Evolutionary conservation across 2,113 vertebrate species (phyloP), one percentile per base, ranked within the genome.

Genomic region (Brachyistius frenatus): DNA sequence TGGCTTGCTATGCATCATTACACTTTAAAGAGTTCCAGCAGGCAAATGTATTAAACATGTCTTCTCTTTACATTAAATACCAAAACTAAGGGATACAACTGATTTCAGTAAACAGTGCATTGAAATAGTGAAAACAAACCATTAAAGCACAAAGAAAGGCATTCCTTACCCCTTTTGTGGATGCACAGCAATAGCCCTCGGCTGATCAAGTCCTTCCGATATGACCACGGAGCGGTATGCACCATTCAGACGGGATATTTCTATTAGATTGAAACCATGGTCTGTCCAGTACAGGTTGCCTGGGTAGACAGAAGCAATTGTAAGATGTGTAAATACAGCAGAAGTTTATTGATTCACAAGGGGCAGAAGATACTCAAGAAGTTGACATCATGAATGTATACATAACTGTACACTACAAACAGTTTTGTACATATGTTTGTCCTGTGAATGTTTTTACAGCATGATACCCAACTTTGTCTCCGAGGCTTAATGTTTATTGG

Each of bases 281-380:
- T 99, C 98, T 5, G 97, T 97, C 98, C 98, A 99, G 72, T 99
- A 99, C 65, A 99, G 96, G 92, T 99, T 99, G 79, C 95, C 98
- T 99, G 77, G 46, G 88, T 41, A 55, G 35, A 71, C 41, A 71
- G 44, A 82, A 50, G 36, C 7, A 66, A 79, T 5, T 61, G 8
- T 31, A 37, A 56, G 4, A 8, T 56, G 32, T 5, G 8, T 39
- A 55, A 70, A 62, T 39, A 60, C 23, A 66, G 30, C 1, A 46
- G 13, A 30, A 32, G 39, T 55, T 32, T 49, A 68, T 10, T 65
- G 5, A 32, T 64, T 33, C 15, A 64, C 30, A 35, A 3, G 5
- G 23, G 16, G 11, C 10, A 78, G 7, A 35, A 54, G 13, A 53
- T 37, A 32, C 41, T 52, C 5, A n/a, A 56, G 9, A 33, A 50